phyloP scores from a whole-genome alignment of 1,140 invertebrate genomes.

The Heliconius eleuchia region DNA sequence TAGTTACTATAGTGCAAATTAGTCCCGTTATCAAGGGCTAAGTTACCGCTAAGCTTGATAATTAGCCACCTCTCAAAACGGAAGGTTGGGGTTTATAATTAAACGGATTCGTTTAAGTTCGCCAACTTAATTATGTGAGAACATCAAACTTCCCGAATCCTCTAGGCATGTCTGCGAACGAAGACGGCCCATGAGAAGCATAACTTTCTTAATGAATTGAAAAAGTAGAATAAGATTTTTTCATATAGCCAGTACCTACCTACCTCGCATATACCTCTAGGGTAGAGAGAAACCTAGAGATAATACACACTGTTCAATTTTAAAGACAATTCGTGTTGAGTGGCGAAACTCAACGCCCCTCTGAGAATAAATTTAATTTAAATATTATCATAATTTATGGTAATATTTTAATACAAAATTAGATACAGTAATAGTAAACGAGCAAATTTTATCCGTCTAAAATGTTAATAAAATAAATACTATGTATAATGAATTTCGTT shows the following conservation, averaged over 20 bases:
- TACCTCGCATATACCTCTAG: too few species aligned
- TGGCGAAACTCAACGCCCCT: too few species aligned
- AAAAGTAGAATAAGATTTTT: not conserved
- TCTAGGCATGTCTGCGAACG: not conserved
- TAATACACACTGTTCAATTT: too few species aligned
- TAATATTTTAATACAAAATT: too few species aligned
- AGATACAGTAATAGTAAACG: too few species aligned
- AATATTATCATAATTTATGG: too few species aligned
- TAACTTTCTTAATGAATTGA: not conserved
- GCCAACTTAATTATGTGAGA: slow-evolving; percentile 49
- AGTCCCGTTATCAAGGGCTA: slow-evolving; percentile 41
- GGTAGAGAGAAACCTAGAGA: not conserved
- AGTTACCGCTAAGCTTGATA: slow-evolving; percentile 53
- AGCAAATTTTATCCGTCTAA: too few species aligned
- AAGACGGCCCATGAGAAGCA: not conserved
- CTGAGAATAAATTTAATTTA: too few species aligned
- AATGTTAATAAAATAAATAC: too few species aligned
- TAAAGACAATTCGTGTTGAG: too few species aligned
- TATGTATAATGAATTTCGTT: too few species aligned
- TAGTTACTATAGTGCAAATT: slow-evolving; percentile 33
- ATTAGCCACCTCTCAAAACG: slow-evolving; percentile 52
- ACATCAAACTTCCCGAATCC: slow-evolving; percentile 31
- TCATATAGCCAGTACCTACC: too few species aligned
- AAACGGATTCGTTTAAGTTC: slow-evolving; percentile 57
- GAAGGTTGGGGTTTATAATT: slow-evolving; percentile 56